phyloP scores from a whole-genome alignment of 2,113 vertebrate genomes.

The Pelecanoides urinatrix region DNA sequence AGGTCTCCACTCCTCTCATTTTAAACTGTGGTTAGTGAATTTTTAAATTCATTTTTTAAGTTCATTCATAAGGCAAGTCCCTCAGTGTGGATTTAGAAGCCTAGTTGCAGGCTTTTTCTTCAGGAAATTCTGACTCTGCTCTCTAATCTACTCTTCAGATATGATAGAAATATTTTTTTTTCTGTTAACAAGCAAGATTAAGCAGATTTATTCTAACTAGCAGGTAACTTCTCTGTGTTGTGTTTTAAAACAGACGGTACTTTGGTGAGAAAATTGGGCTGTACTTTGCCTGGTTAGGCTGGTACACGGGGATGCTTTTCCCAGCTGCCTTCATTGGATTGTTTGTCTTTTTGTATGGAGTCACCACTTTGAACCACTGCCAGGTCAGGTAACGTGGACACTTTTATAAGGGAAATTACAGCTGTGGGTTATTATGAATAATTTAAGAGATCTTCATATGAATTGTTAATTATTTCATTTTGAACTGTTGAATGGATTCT shows the following conservation, averaged over 20 bases:
- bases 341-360: slow-evolving; percentile 91
- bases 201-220: background rate
- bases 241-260: slow-evolving; percentile 83
- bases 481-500: background rate
- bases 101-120: background rate
- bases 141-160: background rate
- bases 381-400: slow-evolving; percentile 87
- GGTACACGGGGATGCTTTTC: slow-evolving; percentile 98
- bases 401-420: background rate
- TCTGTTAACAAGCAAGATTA: background rate
- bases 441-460: background rate
- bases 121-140: background rate
- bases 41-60: background rate
- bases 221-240: slow-evolving; percentile 3
- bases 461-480: background rate
- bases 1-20: background rate
- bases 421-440: background rate
- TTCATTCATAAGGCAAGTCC: background rate
- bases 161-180: background rate
- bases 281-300: slow-evolving; percentile 96
- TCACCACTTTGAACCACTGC: slow-evolving; percentile 89
- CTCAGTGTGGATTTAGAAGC: background rate
- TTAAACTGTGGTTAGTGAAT: background rate
- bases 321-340: slow-evolving; percentile 92
- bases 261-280: slow-evolving; percentile 97